Base-by-base conservation (phyloP, 1,140 invertebrate species). In the Lepidotrigona ventralis region DNA sequence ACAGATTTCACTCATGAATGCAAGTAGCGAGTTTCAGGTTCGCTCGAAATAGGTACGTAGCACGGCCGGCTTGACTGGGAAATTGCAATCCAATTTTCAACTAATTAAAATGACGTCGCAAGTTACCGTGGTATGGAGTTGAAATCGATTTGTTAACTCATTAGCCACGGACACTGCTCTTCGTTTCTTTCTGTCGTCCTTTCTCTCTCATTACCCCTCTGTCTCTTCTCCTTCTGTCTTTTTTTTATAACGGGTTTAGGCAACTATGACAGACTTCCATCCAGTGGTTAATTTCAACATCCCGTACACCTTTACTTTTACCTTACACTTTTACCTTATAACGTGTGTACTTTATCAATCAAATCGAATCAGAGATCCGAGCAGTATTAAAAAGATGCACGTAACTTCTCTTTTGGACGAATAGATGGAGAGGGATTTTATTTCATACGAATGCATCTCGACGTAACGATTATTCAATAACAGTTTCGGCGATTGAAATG, bases 11-110 rank as follows among this genome's bases (percentile, higher is more conserved):
- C n/a, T n/a, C n/a, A n/a, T n/a, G 70, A 70, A 63, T 81, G 54
- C 54, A 60, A 81, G 66, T 46, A 53, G n/a, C 69, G 60, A 53
- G n/a, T n/a, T n/a, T n/a, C n/a, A n/a, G 77, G 71, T 72, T 73
- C 58, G 29, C 51, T 58, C n/a, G 29, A 53, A 70, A 73, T 39
- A 56, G 21, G 66, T 70, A 66, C 78, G 70, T n/a, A n/a, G n/a
- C n/a, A n/a, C 54, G 39, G 39, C 15, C 1, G 21, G 15, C 66
- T 2, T 78, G 66, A 78, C 76, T 56, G 12, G n/a, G 69, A 79
- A 83, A 83, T 83, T 83, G 79, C 79, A 83, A 79, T 66, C 69
- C 56, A 79, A 79, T 83, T 83, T 79, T 54, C 8, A 54, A 12
- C 51, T 78, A 83, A 78, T 83, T 72, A 71, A 79, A 83, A 79